These are phyloP conservation scores for Tiliqua scincoides DNA, from an alignment of 2,113 vertebrate genomes.

Conservation along the genomic window DNA sequence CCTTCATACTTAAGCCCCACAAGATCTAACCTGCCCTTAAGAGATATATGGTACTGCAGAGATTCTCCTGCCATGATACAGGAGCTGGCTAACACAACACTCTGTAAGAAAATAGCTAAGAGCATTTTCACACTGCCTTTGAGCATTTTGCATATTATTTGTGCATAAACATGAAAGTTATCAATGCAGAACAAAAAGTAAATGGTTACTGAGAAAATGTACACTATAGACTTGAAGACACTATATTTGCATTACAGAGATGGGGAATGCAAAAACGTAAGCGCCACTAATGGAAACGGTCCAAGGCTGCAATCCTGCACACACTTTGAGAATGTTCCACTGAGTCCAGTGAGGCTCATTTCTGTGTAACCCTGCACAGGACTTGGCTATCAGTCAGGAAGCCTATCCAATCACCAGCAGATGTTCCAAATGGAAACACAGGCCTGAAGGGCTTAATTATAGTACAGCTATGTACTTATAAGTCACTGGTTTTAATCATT, in stretches of 20 bases:
- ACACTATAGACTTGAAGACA: background rate
- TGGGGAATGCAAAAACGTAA: background rate
- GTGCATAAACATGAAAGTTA: background rate
- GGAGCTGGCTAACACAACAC: background rate
- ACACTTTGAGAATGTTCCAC: background rate
- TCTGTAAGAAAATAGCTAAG: background rate
- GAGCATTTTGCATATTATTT: background rate
- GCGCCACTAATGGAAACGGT: background rate
- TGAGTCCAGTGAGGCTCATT: background rate
- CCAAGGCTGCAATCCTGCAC: background rate
- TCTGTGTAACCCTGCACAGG: background rate
- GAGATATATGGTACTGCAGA: conserved; percentile 10
- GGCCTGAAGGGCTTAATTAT: background rate
- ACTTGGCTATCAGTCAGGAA: background rate
- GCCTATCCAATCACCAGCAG: background rate
- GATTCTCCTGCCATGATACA: conserved; percentile 6
- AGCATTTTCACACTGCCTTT: background rate
- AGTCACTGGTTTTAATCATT: background rate
- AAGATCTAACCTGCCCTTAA: background rate
- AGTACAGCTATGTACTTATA: background rate
- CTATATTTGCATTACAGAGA: background rate
- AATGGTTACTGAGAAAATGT: background rate
- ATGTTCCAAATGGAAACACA: background rate
- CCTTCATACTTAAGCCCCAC: background rate
- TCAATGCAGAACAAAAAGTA: background rate